Percentiles rank a stretch among this genome's conserved stretches.
Conservation (phyloP, 2,113 vertebrate species). For the Oryzias curvinotus region DNA sequence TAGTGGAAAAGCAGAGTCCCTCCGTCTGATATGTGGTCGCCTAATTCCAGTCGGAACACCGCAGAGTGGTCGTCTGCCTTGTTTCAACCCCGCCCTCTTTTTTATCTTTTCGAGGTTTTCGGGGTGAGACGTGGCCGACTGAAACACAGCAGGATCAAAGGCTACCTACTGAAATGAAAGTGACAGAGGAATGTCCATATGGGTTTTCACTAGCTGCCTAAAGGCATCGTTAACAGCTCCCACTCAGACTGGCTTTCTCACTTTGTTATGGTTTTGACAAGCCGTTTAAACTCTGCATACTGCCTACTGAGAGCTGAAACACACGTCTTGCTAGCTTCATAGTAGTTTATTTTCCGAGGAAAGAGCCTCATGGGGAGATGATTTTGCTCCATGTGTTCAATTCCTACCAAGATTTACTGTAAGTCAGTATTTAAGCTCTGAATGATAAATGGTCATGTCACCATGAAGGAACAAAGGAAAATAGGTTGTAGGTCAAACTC, state of each 20-base stretch:
- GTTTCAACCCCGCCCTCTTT: neutral
- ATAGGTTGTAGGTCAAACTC: conserved; percentile 32
- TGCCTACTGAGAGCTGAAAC: conserved; percentile 34
- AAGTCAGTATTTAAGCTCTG: conserved; percentile 27
- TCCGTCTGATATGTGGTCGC: too few relatives aligned
- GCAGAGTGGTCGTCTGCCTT: neutral
- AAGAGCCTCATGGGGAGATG: conserved; percentile 25
- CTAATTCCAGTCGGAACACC: too few relatives aligned
- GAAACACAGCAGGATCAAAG: conserved; percentile 50
- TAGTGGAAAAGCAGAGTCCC: too few relatives aligned
- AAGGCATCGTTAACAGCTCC: conserved; percentile 48
- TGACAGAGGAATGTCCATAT: conserved; percentile 45
- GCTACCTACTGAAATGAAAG: neutral
- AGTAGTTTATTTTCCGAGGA: conserved; percentile 31
- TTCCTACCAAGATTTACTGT: conserved; percentile 34
- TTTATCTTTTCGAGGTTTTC: conserved; percentile 9
- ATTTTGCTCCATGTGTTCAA: conserved; percentile 22
- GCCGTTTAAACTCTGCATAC: conserved; percentile 40
- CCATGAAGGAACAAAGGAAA: conserved; percentile 52
- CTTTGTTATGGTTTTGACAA: conserved; percentile 34
- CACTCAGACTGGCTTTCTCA: conserved; percentile 34
- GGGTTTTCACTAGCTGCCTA: conserved; percentile 53
- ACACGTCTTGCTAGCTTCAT: conserved; percentile 21
- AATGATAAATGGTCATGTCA: conserved; percentile 36
- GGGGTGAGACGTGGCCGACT: neutral